These are phyloP conservation scores for Cyclophora albipunctata DNA, from an alignment of 2,888 invertebrate species.

Conservation along the genomic window DNA sequence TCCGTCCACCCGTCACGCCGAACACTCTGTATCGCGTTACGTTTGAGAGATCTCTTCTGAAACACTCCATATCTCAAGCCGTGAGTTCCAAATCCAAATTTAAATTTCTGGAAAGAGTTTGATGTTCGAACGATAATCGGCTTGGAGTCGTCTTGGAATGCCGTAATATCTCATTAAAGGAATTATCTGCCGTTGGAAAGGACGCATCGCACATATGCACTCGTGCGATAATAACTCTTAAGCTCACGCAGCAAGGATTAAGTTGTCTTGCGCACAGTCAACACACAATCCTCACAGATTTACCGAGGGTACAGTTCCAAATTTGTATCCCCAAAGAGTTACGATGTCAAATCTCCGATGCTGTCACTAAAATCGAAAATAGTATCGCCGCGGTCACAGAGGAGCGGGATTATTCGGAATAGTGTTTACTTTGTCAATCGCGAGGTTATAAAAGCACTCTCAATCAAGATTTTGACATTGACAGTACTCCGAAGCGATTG, in stretches of 20 bases:
- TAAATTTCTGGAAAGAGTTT: slow-evolving; percentile 69
- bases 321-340: slow-evolving; percentile 61
- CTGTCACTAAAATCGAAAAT: slow-evolving; percentile 53
- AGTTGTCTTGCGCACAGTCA: slow-evolving; percentile 26
- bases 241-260: slow-evolving; percentile 28
- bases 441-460: slow-evolving; percentile 46
- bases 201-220: slow-evolving; percentile 33
- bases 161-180: slow-evolving; percentile 64
- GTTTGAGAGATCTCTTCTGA: slow-evolving; percentile 55
- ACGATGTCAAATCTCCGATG: slow-evolving; percentile 60
- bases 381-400: slow-evolving; percentile 30
- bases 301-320: slow-evolving; percentile 42
- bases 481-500: slow-evolving; percentile 38
- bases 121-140: slow-evolving; percentile 64
- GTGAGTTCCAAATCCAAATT: slow-evolving; percentile 55
- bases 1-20: slow-evolving; percentile 37
- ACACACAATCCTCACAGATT: slow-evolving; percentile 28
- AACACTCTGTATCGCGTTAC: slow-evolving; percentile 54
- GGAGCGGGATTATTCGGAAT: slow-evolving; percentile 35
- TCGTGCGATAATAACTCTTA: slow-evolving; percentile 40
- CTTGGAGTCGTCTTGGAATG: slow-evolving; percentile 53
- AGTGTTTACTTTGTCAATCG: slow-evolving; percentile 43
- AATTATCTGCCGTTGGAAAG: slow-evolving; percentile 27
- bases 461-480: slow-evolving; percentile 49
- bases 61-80: slow-evolving; percentile 63